Base-by-base conservation (phyloP, 2,113 vertebrate species). In the Rhinoderma darwinii region DNA sequence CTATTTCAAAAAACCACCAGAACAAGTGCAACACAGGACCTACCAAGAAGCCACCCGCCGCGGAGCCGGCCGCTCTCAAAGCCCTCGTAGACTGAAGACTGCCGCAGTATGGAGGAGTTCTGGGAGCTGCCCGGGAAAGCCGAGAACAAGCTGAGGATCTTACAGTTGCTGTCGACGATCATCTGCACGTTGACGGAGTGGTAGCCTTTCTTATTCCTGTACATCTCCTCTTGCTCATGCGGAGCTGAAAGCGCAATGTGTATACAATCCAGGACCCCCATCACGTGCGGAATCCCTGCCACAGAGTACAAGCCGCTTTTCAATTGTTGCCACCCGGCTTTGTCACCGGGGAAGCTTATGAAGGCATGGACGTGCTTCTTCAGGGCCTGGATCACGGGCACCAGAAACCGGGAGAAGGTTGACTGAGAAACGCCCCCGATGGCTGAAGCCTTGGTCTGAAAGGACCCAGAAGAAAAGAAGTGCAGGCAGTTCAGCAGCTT, bases 171-270 rank as follows among this genome's bases (percentile, higher is more conserved):
- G 66, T 81, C 77, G 2, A 66, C 75, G 20, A 86, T 81, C 25
- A 86, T 66, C 50, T 86, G 84, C 18, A 86, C 84, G 15, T 81
- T 86, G 32, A 86, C 63, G 1, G 84, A 86, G 37, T 86, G 84
- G 77, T 72, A 86, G 7, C 77, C 63, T 15, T 86, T 73, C 10
- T 44, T 44, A 30, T 86, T 86, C 18, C 84, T 37, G 37, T 81
- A 86, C 30, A 81, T 54, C 11, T 81, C 77, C 66, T 86, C 84
- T 37, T 20, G 20, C 44, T 86, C 84, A 22, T 81, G 76, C 0
- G 77, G 84, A 1, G 84, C 74, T 5, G 84, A 81, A 3, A 86
- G 37, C 2, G 84, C 84, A 22, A 86, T 54, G 35, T 81, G 84
- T 14, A 54, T 86, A 25, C 84, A 86, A 47, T 86, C 84, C 35